Percentiles rank a stretch among this genome's conserved stretches.
phyloP scores from a whole-genome alignment of 1,140 invertebrate species.

The Drosophila kikkawai region DNA sequence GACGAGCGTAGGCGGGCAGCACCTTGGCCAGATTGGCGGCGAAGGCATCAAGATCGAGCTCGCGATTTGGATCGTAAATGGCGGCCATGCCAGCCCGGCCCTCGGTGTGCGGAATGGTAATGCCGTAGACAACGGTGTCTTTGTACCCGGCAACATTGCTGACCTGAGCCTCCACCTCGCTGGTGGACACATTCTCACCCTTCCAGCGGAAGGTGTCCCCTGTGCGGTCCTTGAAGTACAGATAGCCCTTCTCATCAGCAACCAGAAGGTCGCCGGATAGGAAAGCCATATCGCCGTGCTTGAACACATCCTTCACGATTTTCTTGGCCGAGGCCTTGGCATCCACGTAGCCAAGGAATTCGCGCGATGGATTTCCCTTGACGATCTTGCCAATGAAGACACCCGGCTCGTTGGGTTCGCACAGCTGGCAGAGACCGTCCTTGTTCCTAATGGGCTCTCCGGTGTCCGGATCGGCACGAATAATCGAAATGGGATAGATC shows the following conservation, averaged over 20 bases:
- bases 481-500: slow-evolving; percentile 95
- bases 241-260: slow-evolving; percentile 96
- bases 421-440: slow-evolving; percentile 92
- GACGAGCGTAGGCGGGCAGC: slow-evolving; percentile 94
- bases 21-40: slow-evolving; percentile 88
- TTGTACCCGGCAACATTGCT: slow-evolving; percentile 93
- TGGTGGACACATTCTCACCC: slow-evolving; percentile 99
- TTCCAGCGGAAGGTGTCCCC: slow-evolving; percentile 99
- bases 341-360: slow-evolving; percentile 97
- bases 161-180: slow-evolving; percentile 97
- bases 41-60: slow-evolving; percentile 89
- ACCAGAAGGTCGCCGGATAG: slow-evolving; percentile 96
- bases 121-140: slow-evolving; percentile 96
- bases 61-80: slow-evolving; percentile 91
- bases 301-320: slow-evolving; percentile 94
- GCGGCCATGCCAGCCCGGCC: slow-evolving; percentile 98
- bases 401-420: slow-evolving; percentile 93
- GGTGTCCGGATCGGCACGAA: slow-evolving; percentile 93
- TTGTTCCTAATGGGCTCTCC: slow-evolving; percentile 92
- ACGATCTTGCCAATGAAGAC: slow-evolving; percentile 98
- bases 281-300: slow-evolving; percentile 95
- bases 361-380: slow-evolving; percentile 91
- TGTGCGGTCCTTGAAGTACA: slow-evolving; percentile 98
- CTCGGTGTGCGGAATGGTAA: slow-evolving; percentile 92
- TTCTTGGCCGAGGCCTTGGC: slow-evolving; percentile 97